Evolutionary conservation across 2,113 vertebrate genomes (phyloP).

Genomic region (Dipodomys stephensi): DNA sequence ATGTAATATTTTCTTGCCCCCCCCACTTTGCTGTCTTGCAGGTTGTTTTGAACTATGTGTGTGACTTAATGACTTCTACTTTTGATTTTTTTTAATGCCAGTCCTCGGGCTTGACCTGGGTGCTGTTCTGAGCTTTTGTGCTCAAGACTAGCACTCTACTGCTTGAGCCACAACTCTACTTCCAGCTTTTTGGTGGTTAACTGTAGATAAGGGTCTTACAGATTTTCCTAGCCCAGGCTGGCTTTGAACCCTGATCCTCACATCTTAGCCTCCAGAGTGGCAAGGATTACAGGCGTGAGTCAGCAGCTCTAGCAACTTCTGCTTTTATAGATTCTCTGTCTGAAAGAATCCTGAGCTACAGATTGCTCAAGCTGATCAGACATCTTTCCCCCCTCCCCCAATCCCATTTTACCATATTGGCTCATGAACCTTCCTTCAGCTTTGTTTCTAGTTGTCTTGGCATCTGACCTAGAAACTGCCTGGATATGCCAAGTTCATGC

Average conservation of each 20-base stretch:
- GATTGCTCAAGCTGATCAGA: background rate
- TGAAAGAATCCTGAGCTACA: constrained; percentile 1
- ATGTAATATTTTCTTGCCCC: background rate
- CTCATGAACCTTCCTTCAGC: background rate
- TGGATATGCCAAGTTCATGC: constrained; percentile 4
- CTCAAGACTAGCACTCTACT: too few relatives aligned
- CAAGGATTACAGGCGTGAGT: too few relatives aligned
- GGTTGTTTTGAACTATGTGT: background rate
- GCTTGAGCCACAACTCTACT: too few relatives aligned
- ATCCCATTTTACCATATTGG: background rate
- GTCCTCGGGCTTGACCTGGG: too few relatives aligned
- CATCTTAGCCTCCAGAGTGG: too few relatives aligned
- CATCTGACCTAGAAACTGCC: background rate
- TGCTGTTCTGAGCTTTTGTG: too few relatives aligned
- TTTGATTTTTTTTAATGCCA: background rate
- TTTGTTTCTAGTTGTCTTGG: background rate
- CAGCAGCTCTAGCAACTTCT: background rate
- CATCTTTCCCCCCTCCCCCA: background rate
- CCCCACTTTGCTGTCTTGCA: background rate
- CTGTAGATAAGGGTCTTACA: too few relatives aligned
- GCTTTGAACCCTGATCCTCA: too few relatives aligned
- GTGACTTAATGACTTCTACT: background rate
- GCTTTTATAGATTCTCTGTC: constrained; percentile 44
- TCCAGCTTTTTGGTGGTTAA: too few relatives aligned
- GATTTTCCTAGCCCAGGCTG: too few relatives aligned